Conservation (phyloP, 2,888 invertebrate genomes). For the Drosophila mettleri region DNA sequence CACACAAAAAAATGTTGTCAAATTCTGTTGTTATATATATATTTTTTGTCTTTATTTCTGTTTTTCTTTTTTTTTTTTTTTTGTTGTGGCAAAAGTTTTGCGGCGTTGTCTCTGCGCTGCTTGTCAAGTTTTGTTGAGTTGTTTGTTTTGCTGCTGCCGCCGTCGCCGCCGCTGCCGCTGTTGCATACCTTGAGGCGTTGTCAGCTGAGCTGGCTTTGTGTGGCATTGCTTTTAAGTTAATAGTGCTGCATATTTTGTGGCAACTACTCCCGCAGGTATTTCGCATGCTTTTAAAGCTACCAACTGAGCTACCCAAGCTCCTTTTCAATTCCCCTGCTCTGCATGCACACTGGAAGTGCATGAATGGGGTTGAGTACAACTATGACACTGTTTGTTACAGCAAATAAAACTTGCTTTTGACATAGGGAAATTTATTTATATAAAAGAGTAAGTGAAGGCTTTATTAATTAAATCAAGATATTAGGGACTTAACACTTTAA, state of each 20-base stretch:
- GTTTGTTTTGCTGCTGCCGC: constrained; percentile 28
- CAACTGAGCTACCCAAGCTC: constrained; percentile 37
- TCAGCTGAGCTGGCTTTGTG: constrained; percentile 65
- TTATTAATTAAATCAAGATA: too few relatives aligned
- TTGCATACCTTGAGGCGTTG: constrained; percentile 71
- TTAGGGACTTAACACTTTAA: too few relatives aligned
- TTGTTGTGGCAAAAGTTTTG: constrained; percentile 53
- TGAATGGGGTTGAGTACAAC: neutral
- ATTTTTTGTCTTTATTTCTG: neutral
- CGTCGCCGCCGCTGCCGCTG: constrained; percentile 32
- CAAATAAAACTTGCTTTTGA: neutral
- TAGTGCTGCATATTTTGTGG: constrained; percentile 63
- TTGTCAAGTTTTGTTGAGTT: constrained; percentile 41
- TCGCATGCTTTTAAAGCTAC: constrained; percentile 53
- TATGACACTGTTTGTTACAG: neutral
- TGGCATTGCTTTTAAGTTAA: constrained; percentile 76
- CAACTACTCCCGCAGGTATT: constrained; percentile 61
- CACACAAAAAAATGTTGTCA: constrained; percentile 54
- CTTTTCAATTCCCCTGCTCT: constrained; percentile 1
- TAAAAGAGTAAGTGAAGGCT: too few relatives aligned
- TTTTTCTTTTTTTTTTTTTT: constrained; percentile 1
- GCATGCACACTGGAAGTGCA: neutral
- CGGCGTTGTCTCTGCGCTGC: constrained; percentile 51
- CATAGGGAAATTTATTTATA: neutral
- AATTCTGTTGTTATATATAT: constrained; percentile 40